phyloP scores from a whole-genome alignment of 1,140 invertebrate genomes.

The Choristoneura fumiferana region DNA sequence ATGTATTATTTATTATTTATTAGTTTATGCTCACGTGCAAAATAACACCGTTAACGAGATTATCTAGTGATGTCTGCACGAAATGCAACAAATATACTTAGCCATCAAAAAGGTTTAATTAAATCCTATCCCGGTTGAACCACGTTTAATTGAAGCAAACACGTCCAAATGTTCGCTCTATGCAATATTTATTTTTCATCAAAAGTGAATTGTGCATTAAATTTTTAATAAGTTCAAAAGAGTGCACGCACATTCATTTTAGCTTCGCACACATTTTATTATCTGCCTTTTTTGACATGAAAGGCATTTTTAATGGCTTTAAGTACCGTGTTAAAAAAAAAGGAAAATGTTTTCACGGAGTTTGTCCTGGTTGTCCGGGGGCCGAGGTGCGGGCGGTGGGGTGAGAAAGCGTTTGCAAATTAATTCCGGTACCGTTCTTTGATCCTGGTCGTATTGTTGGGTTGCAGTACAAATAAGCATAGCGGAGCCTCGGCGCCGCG shows the following conservation, averaged over 20 bases:
- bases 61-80: not conserved
- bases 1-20: not conserved
- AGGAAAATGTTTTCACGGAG: slow-evolving; percentile 37
- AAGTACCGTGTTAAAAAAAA: slow-evolving; percentile 29
- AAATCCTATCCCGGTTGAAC: slow-evolving; percentile 1
- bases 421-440: slow-evolving; percentile 55
- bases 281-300: slow-evolving; percentile 28
- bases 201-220: slow-evolving; percentile 6
- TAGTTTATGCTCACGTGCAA: not conserved
- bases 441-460: slow-evolving; percentile 35
- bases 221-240: slow-evolving; percentile 10
- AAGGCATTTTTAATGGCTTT: slow-evolving; percentile 33
- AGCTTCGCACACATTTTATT: not conserved
- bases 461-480: slow-evolving; percentile 43
- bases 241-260: not conserved
- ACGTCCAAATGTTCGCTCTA: not conserved
- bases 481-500: slow-evolving; percentile 16
- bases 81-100: not conserved
- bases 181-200: not conserved
- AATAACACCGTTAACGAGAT: slow-evolving; percentile 1
- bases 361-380: slow-evolving; percentile 29
- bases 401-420: slow-evolving; percentile 52
- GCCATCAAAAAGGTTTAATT: slow-evolving; percentile 9
- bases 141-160: slow-evolving; percentile 8
- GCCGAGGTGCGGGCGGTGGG: slow-evolving; percentile 28